Base-by-base conservation (phyloP, 1,140 invertebrate species). In the Oncopodura yosiiana region DNA sequence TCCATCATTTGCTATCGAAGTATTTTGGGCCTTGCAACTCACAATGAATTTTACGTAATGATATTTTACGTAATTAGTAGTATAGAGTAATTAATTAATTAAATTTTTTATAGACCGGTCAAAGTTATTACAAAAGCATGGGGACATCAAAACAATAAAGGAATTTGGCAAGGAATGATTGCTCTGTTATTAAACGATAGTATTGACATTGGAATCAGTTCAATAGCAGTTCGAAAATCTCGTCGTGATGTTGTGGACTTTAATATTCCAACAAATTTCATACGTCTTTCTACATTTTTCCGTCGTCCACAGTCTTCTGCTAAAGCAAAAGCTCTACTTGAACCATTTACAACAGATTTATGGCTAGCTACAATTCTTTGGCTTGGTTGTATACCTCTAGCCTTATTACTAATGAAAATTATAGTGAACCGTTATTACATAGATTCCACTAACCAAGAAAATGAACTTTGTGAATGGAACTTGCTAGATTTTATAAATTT, bases 91-190 rank as follows among this genome's bases (percentile, higher is more conserved):
- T 23, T 21, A 21, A 19, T 43, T 16, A 23, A 23, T 23, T 45
- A 29, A 45, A 11, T 23, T 49, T n/a, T 39, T 32, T n/a, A 27
- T 27, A 58, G 56, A 18, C 34, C 23, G 14, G 27, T 39, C 2
- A 4, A 27, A 5, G 36, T 12, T 18, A 19, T 48, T 0, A 49
- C 45, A 5, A 24, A 32, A 8, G 12, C 45, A 11, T 59, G 57
- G 57, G 57, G 57, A 6, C 34, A 53, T n/a, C 3, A 39, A 9
- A 23, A 26, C 27, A 19, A 37, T 0, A 26, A 53, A 12, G n/a
- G 16, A 5, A 49, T 21, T 16, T 59, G 57, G 57, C 21, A 14
- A 12, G 57, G 57, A 2, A 59, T 59, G 57, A 59, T 59, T n/a
- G 16, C 50, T 3, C 27, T 53, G 8, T 37, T 59, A 3, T n/a